Percentiles rank a stretch among this genome's conserved stretches.
Evolutionary conservation across 2,888 invertebrate species (phyloP).

Genomic region (Campoletis raptor): DNA sequence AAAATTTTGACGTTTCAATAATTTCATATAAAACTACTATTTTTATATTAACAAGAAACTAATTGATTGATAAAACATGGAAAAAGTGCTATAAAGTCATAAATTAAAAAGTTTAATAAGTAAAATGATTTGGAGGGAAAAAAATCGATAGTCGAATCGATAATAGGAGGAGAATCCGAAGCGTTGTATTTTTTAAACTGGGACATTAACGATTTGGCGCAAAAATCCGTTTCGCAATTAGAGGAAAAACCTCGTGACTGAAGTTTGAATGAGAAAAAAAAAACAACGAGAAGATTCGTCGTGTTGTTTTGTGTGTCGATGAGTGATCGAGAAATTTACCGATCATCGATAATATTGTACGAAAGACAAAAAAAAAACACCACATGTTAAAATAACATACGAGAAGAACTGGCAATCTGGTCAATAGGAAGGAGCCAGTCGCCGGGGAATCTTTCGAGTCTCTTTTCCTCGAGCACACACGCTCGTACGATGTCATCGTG

Average conservation of each 20-base stretch:
- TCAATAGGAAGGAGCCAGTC: conserved; percentile 34
- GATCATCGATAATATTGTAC: conserved; percentile 65
- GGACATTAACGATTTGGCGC: not conserved
- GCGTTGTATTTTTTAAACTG: not conserved
- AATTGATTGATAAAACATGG: not conserved
- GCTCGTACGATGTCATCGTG: conserved; percentile 51
- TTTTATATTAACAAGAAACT: not conserved
- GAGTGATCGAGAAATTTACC: conserved; percentile 56
- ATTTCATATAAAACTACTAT: too few relatives aligned
- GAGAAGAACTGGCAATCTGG: conserved; percentile 55
- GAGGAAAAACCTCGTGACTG: not conserved
- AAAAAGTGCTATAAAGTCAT: not conserved
- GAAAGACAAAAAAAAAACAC: conserved; percentile 1
- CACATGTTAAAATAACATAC: conserved; percentile 50
- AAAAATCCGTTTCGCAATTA: not conserved
- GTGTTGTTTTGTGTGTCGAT: conserved; percentile 36
- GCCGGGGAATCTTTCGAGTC: conserved; percentile 50
- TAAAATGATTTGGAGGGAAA: not conserved
- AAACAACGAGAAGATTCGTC: not conserved
- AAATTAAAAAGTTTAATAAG: not conserved
- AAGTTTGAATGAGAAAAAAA: not conserved
- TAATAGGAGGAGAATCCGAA: not conserved
- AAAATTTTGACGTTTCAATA: not conserved
- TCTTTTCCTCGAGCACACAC: conserved; percentile 27
- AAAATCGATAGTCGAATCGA: not conserved